Evolutionary conservation across 2,797 vertebrate genomes (phyloP).

Genomic region (Rhadinocentrus ornatus): DNA sequence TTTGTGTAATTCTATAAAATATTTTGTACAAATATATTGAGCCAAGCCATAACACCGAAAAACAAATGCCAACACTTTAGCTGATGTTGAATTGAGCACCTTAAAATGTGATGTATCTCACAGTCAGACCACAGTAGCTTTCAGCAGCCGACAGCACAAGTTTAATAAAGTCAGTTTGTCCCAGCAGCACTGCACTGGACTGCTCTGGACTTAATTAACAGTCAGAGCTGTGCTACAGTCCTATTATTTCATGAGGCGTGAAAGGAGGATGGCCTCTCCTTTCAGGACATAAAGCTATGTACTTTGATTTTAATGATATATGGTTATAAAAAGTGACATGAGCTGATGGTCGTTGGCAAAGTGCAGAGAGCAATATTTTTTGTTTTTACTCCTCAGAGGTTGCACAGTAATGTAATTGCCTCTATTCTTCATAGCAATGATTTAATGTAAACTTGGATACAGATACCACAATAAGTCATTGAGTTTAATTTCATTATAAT

Average conservation of each 20-base stretch:
- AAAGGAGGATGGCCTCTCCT: slow-evolving; percentile 31
- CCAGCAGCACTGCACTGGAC: slow-evolving; percentile 35
- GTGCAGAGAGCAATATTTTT: slow-evolving; percentile 24
- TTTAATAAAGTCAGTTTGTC: slow-evolving; percentile 52
- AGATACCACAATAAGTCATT: slow-evolving; percentile 21
- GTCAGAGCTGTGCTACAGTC: slow-evolving; percentile 29
- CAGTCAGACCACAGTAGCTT: slow-evolving; percentile 26
- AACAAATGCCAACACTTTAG: slow-evolving; percentile 36
- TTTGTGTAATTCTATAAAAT: slow-evolving; percentile 17
- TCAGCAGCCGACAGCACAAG: slow-evolving; percentile 50
- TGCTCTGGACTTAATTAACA: slow-evolving; percentile 59
- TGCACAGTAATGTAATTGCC: slow-evolving; percentile 26
- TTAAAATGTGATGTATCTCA: slow-evolving; percentile 49
- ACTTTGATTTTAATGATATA: slow-evolving; percentile 25
- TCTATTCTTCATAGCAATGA: slow-evolving; percentile 22
- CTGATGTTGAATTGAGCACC: slow-evolving; percentile 36
- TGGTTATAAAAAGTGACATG: slow-evolving; percentile 27
- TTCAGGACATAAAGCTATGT: slow-evolving; percentile 30
- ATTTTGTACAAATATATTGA: slow-evolving; percentile 42
- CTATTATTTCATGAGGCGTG: slow-evolving; percentile 50
- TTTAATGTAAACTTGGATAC: slow-evolving; percentile 21
- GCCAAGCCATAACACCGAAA: slow-evolving; percentile 12
- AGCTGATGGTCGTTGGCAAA: slow-evolving; percentile 20
- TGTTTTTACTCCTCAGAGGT: slow-evolving; percentile 20
- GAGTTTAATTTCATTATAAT: slow-evolving; percentile 39